Conservation (phyloP, 2,888 invertebrate species). For the Orthosia cruda region DNA sequence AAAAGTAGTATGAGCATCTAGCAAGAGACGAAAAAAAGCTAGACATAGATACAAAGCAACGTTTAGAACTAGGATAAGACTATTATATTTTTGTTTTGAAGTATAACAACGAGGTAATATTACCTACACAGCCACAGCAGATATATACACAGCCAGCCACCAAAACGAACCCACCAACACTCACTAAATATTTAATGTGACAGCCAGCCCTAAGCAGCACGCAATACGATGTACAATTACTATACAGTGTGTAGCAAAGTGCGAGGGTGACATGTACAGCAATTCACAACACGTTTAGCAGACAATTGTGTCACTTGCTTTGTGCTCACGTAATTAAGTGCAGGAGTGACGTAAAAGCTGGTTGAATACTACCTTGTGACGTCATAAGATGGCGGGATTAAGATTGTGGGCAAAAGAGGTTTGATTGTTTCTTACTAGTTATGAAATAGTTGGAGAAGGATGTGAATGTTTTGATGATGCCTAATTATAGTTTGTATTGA, state of each 20-base stretch:
- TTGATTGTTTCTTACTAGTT: background rate
- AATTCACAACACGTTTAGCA: slow-evolving; percentile 44
- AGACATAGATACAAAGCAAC: no score
- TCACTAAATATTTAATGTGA: slow-evolving; percentile 35
- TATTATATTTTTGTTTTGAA: no score
- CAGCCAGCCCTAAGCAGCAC: slow-evolving; percentile 40
- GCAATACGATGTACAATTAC: slow-evolving; percentile 40
- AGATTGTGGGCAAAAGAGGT: background rate
- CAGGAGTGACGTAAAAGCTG: slow-evolving; percentile 21
- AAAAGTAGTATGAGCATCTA: no score
- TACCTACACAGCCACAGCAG: no score
- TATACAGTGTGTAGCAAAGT: slow-evolving; percentile 36
- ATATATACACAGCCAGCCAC: slow-evolving; percentile 8
- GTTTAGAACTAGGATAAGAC: background rate
- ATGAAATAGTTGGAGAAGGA: background rate
- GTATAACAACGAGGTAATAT: background rate
- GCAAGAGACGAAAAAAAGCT: no score
- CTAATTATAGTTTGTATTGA: background rate
- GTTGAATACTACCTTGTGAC: slow-evolving; percentile 28
- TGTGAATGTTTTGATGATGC: background rate
- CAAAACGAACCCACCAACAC: slow-evolving; percentile 6
- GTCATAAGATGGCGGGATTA: slow-evolving; percentile 21
- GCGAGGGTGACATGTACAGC: slow-evolving; percentile 29
- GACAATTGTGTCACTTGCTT: slow-evolving; percentile 51
- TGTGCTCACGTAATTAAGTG: slow-evolving; percentile 50